Percentiles rank a stretch among this genome's conserved stretches.
Conservation (phyloP, 2,797 vertebrate genomes). For the Eutrigla gurnardus region DNA sequence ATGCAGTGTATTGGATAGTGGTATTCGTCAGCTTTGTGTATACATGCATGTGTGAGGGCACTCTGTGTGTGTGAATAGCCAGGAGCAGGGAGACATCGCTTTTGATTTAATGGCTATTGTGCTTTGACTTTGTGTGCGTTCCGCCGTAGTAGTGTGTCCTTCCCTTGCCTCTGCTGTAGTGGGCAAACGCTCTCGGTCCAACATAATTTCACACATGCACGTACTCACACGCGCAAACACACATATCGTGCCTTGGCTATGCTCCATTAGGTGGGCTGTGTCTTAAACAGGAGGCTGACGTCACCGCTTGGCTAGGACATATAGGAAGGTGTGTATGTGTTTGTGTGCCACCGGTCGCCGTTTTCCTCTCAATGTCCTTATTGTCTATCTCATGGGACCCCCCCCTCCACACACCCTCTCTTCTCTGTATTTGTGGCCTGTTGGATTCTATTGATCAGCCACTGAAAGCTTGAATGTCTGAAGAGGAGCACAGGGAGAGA, state of each 20-base stretch:
- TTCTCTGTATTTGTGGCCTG: slow-evolving; percentile 74
- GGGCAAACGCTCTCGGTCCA: slow-evolving; percentile 58
- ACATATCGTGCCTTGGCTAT: slow-evolving; percentile 66
- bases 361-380: slow-evolving; percentile 81
- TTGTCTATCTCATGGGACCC: slow-evolving; percentile 70
- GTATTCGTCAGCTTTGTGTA: slow-evolving; percentile 53
- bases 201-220: slow-evolving; percentile 66
- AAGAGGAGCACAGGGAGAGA: slow-evolving; percentile 48
- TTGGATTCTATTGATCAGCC: slow-evolving; percentile 82
- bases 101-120: slow-evolving; percentile 77
- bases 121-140: slow-evolving; percentile 72
- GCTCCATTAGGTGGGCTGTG: slow-evolving; percentile 78
- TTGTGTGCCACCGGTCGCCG: slow-evolving; percentile 60
- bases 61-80: slow-evolving; percentile 58
- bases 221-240: slow-evolving; percentile 43
- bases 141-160: slow-evolving; percentile 63
- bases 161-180: slow-evolving; percentile 60
- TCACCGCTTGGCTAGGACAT: slow-evolving; percentile 72
- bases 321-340: slow-evolving; percentile 50
- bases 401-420: slow-evolving; percentile 28
- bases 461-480: slow-evolving; percentile 78
- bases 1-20: slow-evolving; percentile 41
- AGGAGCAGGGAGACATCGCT: slow-evolving; percentile 67
- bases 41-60: slow-evolving; percentile 57
- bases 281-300: slow-evolving; percentile 78